These are phyloP conservation scores for Grammomys surdaster DNA, from an alignment of 2,113 vertebrate genomes.

Conservation along the genomic window DNA sequence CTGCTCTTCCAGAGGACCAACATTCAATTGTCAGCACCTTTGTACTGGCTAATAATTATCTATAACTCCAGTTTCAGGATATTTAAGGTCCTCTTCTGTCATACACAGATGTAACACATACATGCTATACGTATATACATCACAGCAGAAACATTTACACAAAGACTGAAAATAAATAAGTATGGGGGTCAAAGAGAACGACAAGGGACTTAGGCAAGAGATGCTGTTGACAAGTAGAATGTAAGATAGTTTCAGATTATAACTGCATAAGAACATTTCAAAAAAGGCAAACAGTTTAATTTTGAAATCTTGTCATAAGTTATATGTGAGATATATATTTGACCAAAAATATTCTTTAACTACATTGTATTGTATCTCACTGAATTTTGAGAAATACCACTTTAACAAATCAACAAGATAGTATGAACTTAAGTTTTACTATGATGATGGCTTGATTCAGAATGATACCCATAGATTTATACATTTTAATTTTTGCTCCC, in stretches of 20 bases:
- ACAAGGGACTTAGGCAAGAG: not conserved
- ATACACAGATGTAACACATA: not conserved
- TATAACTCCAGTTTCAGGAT: not conserved
- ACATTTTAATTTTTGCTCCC: not conserved
- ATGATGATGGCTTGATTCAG: not conserved
- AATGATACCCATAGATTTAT: not conserved
- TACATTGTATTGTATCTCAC: not conserved
- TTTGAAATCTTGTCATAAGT: not conserved
- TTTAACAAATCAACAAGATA: not conserved
- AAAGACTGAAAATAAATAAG: not conserved
- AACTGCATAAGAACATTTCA: not conserved
- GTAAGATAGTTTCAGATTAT: not conserved
- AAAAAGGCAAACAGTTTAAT: slow-evolving; percentile 17
- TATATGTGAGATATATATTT: not conserved
- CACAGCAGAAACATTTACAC: not conserved
- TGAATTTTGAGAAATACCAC: slow-evolving; percentile 20
- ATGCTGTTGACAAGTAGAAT: not conserved
- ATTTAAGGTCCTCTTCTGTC: not conserved
- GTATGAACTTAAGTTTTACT: not conserved
- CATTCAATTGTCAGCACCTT: not conserved
- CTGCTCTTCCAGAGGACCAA: not conserved
- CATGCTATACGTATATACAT: not conserved
- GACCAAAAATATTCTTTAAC: not conserved
- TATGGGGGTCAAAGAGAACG: too few species aligned
- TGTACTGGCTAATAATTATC: not conserved